Percentiles rank a stretch among this genome's conserved stretches.
Conservation (phyloP, 2,888 invertebrate species). For the Pasiphila rectangulata region DNA sequence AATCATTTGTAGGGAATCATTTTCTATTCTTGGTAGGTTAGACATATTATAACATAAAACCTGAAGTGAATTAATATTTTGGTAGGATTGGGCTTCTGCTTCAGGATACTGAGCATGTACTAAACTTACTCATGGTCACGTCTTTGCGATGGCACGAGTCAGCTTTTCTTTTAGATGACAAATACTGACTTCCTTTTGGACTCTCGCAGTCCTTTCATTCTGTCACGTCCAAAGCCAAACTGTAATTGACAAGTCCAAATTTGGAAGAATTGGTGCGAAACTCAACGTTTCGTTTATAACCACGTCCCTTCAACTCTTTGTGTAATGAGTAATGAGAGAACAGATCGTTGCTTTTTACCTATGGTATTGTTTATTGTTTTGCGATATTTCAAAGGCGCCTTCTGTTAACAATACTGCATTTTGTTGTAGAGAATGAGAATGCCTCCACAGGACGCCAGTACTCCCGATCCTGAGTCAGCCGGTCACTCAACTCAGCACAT, state of each 20-base stretch:
- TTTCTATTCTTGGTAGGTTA: constrained; percentile 9
- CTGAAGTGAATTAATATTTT: constrained; percentile 24
- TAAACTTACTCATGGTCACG: constrained; percentile 20
- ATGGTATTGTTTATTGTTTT: constrained; percentile 23
- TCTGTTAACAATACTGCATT: constrained; percentile 45
- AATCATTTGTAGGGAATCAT: constrained; percentile 10
- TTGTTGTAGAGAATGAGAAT: constrained; percentile 44
- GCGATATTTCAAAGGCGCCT: constrained; percentile 28
- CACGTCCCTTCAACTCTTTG: constrained; percentile 26
- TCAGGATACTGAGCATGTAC: neutral
- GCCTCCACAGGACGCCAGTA: constrained; percentile 58
- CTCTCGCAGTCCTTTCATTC: constrained; percentile 29
- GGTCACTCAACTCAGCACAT: constrained; percentile 62
- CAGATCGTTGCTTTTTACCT: constrained; percentile 20
- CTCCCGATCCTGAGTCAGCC: constrained; percentile 48
- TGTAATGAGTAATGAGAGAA: constrained; percentile 18
- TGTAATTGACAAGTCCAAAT: constrained; percentile 26
- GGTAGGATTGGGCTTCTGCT: constrained; percentile 9
- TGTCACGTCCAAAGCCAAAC: constrained; percentile 34
- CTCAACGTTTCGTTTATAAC: constrained; percentile 21
- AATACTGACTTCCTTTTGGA: constrained; percentile 18
- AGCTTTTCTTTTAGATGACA: constrained; percentile 17
- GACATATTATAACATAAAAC: constrained; percentile 6
- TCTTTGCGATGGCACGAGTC: constrained; percentile 17
- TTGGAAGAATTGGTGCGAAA: constrained; percentile 25